Percentiles rank a stretch among this genome's conserved stretches.
Conservation (phyloP, 2,888 invertebrate species). For the Onthophagus sagittarius region DNA sequence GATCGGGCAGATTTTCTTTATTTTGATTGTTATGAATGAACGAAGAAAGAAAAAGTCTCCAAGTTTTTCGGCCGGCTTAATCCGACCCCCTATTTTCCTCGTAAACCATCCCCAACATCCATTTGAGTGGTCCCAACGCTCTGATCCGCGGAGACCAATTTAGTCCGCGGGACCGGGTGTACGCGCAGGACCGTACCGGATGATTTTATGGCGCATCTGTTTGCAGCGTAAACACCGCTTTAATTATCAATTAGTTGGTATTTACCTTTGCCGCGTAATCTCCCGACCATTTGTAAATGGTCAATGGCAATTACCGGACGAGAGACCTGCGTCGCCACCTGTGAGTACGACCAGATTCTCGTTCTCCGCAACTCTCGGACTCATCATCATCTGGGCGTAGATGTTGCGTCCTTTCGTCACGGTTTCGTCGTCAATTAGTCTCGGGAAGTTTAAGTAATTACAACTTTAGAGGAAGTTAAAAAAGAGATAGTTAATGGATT, state of each 20-base stretch:
- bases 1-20: neutral
- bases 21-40: neutral
- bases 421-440: neutral
- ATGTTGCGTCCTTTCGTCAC: neutral
- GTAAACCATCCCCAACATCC: slow-evolving; percentile 1
- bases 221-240: slow-evolving; percentile 11
- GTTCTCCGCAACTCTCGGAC: neutral
- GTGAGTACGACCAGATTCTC: neutral
- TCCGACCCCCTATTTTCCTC: neutral
- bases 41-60: neutral
- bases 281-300: slow-evolving; percentile 10
- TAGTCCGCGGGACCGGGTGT: neutral
- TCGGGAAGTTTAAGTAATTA: neutral
- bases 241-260: slow-evolving; percentile 12
- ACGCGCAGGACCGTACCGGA: neutral
- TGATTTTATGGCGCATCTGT: slow-evolving; percentile 9
- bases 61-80: neutral
- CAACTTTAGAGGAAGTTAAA: neutral
- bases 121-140: neutral
- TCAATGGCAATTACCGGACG: slow-evolving; percentile 7
- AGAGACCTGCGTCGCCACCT: neutral
- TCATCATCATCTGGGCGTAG: neutral
- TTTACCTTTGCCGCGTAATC: slow-evolving; percentile 8
- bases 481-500: neutral
- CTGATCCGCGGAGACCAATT: neutral